Conservation (phyloP, 2,888 invertebrate species). For the Spatulosminthurus flaviceps region DNA sequence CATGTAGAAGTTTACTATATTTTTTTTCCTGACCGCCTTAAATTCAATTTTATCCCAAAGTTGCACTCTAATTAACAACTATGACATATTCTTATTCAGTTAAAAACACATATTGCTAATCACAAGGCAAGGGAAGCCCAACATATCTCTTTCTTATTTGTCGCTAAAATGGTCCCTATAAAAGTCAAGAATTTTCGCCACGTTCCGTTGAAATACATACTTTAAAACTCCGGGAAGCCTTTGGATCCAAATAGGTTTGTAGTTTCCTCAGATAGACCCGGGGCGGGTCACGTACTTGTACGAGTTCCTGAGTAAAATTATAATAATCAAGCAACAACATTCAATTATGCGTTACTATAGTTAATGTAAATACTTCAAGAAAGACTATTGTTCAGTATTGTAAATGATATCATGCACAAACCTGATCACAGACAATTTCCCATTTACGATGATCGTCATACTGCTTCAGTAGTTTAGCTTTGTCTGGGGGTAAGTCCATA, state of each 20-base stretch:
- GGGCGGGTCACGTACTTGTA: conserved; percentile 98
- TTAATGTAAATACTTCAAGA: not conserved
- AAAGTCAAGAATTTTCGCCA: not conserved
- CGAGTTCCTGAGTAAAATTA: conserved; percentile 80
- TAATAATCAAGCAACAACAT: conserved; percentile 24
- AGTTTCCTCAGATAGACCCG: conserved; percentile 95
- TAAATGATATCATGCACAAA: conserved; percentile 68
- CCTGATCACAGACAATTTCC: conserved; percentile 99
- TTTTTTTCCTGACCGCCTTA: too few species aligned
- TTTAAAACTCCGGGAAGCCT: conserved; percentile 92
- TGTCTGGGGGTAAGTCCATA: conserved; percentile 99
- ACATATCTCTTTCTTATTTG: too few species aligned
- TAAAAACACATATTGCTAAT: too few species aligned
- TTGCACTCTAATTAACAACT: too few species aligned
- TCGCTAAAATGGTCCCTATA: not conserved
- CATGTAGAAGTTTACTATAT: too few species aligned
- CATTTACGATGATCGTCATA: conserved; percentile 99
- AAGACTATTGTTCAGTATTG: not conserved
- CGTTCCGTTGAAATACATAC: conserved; percentile 71
- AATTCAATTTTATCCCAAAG: too few species aligned
- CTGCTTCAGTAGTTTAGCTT: conserved; percentile 92
- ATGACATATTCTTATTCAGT: too few species aligned
- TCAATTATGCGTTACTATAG: not conserved
- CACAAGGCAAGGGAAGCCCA: too few species aligned
- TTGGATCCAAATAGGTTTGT: conserved; percentile 94